Conservation (phyloP, 2,113 vertebrate genomes). For the Dicrurus megarhynchus region DNA sequence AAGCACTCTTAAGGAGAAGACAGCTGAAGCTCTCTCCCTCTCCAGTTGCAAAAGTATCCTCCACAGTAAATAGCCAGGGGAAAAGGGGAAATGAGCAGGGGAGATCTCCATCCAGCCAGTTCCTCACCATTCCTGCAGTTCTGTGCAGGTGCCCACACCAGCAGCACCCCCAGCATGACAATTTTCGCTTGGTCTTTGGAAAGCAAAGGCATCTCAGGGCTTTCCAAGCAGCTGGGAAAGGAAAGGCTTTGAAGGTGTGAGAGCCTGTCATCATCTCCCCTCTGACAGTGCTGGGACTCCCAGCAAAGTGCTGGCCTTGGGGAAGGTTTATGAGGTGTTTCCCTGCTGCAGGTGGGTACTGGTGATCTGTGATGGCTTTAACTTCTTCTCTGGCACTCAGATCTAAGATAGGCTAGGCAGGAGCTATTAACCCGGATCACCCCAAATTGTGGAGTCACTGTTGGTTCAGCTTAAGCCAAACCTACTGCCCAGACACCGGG, state of each 20-base stretch:
- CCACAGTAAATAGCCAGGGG: not conserved
- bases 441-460: not conserved
- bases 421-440: not conserved
- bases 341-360: not conserved
- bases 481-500: not conserved
- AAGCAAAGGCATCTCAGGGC: not conserved
- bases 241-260: not conserved
- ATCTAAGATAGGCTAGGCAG: not conserved
- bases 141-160: not conserved
- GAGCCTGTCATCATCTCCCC: not conserved
- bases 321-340: fast-evolving
- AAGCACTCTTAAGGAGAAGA: not conserved
- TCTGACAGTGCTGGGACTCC: not conserved
- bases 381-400: not conserved
- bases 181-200: fast-evolving
- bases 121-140: not conserved
- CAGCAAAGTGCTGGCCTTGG: not conserved
- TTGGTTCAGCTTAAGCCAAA: not conserved
- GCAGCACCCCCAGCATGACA: not conserved
- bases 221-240: not conserved
- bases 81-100: not conserved
- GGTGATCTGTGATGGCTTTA: not conserved
- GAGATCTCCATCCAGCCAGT: not conserved
- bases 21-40: not conserved
- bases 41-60: not conserved